Evolutionary conservation across 2,113 vertebrate species (phyloP).

Genomic region (Athene noctua): DNA sequence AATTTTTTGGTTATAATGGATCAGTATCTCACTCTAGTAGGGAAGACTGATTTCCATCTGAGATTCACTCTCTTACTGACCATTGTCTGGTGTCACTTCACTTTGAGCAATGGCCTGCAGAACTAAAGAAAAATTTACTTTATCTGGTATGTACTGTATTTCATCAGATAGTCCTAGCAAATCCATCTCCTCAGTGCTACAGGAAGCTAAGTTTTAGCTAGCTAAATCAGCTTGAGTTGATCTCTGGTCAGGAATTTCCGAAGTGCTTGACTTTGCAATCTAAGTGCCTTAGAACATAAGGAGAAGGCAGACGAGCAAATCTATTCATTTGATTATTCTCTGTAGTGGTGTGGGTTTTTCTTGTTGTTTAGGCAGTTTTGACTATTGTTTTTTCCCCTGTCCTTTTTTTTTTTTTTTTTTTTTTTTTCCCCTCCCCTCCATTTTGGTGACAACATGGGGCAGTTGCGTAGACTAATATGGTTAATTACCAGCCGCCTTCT

Average conservation of each 20-base stretch:
- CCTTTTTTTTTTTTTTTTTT: neutral
- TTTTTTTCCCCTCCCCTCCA: neutral
- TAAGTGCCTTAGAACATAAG: neutral
- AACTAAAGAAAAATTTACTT: neutral
- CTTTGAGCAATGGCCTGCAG: neutral
- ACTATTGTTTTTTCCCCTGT: neutral
- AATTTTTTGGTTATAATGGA: neutral
- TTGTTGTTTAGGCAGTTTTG: neutral
- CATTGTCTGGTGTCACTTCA: too few species aligned
- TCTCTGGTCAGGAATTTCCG: neutral
- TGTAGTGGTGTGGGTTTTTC: fast-evolving
- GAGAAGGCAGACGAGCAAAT: fast-evolving
- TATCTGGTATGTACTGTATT: fast-evolving
- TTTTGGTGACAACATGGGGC: neutral
- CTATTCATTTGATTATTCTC: neutral
- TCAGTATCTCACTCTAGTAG: neutral
- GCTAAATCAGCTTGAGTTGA: neutral
- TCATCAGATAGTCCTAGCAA: neutral
- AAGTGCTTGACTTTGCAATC: neutral
- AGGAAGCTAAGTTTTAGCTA: neutral
- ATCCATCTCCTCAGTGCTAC: neutral
- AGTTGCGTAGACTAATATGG: neutral
- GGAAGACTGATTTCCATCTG: neutral
- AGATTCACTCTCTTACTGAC: neutral
- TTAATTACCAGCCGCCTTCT: neutral